These are phyloP conservation scores for Diabrotica balteata DNA, from an alignment of 2,888 invertebrate species.

Conservation along the genomic window DNA sequence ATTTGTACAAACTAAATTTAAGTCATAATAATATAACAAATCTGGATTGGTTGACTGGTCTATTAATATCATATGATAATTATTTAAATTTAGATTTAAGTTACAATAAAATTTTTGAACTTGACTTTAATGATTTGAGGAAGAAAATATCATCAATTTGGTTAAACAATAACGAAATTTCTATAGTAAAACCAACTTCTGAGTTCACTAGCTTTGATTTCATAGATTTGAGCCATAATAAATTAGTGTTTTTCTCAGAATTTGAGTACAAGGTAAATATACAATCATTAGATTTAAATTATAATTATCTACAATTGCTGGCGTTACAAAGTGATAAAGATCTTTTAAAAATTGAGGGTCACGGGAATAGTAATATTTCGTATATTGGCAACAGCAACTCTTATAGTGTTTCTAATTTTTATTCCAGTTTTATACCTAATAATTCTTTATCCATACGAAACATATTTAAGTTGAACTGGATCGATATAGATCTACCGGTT, in stretches of 20 bases:
- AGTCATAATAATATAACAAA: constrained; percentile 17
- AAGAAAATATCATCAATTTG: neutral
- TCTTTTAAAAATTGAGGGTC: neutral
- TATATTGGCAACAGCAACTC: too few species aligned
- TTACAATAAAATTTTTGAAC: constrained; percentile 10
- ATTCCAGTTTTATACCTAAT: constrained; percentile 8
- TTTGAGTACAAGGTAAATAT: neutral
- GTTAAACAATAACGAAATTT: constrained; percentile 10
- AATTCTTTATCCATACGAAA: neutral
- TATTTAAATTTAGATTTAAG: constrained; percentile 8
- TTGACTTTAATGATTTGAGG: constrained; percentile 8
- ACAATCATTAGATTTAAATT: constrained; percentile 22
- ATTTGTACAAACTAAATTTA: constrained; percentile 18
- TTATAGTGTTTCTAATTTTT: neutral
- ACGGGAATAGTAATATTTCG: too few species aligned
- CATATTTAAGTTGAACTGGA: neutral
- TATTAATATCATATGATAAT: neutral
- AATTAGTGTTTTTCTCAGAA: constrained; percentile 20
- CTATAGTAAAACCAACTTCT: neutral
- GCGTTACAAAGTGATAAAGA: neutral
- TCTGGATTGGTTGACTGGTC: too few species aligned
- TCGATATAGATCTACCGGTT: neutral
- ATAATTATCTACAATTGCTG: constrained; percentile 12
- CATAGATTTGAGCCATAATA: constrained; percentile 24
- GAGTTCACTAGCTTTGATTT: neutral